Percentiles rank a stretch among this genome's conserved stretches.
Evolutionary conservation across 2,888 invertebrate species (phyloP).

Genomic region (Xanthorhoe spadicearia): DNA sequence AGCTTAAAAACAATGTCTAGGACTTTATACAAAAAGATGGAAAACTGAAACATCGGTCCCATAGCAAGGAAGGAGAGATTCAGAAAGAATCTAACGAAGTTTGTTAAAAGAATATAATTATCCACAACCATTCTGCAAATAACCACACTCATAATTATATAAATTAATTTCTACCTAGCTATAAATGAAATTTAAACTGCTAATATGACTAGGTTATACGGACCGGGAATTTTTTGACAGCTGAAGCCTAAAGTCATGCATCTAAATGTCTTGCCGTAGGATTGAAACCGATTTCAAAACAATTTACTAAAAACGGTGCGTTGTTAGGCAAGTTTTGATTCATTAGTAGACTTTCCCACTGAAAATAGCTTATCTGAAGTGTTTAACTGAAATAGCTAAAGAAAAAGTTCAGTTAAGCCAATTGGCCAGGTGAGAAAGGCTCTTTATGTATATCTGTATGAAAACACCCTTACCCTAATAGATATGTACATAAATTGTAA

Average conservation of each 20-base stretch:
- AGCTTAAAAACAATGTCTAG: slow-evolving; percentile 62
- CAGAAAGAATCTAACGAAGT: slow-evolving; percentile 21
- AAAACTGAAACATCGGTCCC: slow-evolving; percentile 60
- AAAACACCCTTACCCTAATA: slow-evolving; percentile 76
- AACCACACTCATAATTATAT: slow-evolving; percentile 64
- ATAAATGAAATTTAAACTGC: slow-evolving; percentile 69
- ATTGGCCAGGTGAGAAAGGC: slow-evolving; percentile 9
- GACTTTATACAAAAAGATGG: slow-evolving; percentile 76
- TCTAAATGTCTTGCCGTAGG: slow-evolving; percentile 5
- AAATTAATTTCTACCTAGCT: slow-evolving; percentile 73
- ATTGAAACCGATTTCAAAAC: slow-evolving; percentile 21
- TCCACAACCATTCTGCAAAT: slow-evolving; percentile 74
- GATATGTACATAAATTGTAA: slow-evolving; percentile 83
- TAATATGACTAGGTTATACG: slow-evolving; percentile 77
- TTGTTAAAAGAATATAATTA: slow-evolving; percentile 35
- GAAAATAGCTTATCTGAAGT: slow-evolving; percentile 4
- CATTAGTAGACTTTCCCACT: slow-evolving; percentile 2
- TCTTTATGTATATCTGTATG: slow-evolving; percentile 40
- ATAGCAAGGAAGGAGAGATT: slow-evolving; percentile 37
- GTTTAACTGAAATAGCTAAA: not conserved
- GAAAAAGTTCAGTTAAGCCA: not conserved
- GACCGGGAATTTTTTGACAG: slow-evolving; percentile 47
- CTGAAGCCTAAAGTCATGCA: slow-evolving; percentile 7
- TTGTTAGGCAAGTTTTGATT: slow-evolving; percentile 6
- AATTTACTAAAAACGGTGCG: slow-evolving; percentile 19